Evolutionary conservation across 2,797 vertebrate genomes (phyloP).

Genomic region (Vireo griseus): DNA sequence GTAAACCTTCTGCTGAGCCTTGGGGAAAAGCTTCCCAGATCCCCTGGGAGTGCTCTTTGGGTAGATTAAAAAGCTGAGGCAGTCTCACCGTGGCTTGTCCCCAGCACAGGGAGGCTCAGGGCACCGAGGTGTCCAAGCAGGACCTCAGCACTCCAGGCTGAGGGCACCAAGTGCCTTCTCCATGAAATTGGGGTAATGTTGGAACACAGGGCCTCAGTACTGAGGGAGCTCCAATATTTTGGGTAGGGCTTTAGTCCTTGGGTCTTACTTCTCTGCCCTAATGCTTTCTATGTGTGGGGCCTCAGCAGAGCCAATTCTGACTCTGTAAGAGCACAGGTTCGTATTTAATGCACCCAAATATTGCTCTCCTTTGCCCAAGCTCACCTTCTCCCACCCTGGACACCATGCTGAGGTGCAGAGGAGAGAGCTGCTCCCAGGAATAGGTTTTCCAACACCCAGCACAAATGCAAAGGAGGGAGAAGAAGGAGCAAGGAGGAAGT

Average conservation of each 20-base stretch:
- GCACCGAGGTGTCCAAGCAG: fast-evolving
- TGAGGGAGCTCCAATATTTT: neutral
- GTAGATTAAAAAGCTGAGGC: neutral
- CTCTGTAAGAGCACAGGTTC: neutral
- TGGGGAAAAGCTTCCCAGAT: neutral
- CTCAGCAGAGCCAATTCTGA: neutral
- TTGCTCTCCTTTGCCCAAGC: neutral
- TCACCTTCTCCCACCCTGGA: neutral
- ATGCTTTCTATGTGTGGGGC: neutral
- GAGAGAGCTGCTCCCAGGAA: neutral
- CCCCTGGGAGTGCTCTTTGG: fast-evolving
- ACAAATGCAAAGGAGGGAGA: slow-evolving; percentile 1
- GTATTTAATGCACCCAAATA: neutral
- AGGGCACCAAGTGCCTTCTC: neutral
- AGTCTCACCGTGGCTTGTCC: fast-evolving
- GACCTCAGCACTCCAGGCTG: fast-evolving
- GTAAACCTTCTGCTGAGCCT: neutral
- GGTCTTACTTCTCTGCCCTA: neutral
- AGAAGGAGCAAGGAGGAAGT: slow-evolving; percentile 4
- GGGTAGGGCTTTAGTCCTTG: neutral
- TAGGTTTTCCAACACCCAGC: neutral
- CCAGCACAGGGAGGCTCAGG: neutral
- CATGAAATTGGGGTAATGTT: fast-evolving
- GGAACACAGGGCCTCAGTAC: neutral
- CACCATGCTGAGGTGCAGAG: neutral